These are phyloP conservation scores for Anas capensis DNA, from an alignment of 2,797 vertebrate species.

Conservation along the genomic window DNA sequence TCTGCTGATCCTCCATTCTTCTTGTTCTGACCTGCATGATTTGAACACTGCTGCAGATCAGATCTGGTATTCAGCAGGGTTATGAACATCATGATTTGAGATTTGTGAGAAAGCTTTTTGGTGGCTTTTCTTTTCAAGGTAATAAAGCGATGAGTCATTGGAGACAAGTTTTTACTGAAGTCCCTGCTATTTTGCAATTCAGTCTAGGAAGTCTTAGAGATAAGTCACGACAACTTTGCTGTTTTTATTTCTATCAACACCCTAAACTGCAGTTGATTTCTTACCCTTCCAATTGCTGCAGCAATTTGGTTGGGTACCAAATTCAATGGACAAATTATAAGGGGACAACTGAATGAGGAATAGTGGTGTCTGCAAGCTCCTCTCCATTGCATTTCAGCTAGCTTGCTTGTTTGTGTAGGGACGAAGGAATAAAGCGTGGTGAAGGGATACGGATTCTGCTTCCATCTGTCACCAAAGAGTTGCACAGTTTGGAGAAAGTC, in stretches of 20 bases:
- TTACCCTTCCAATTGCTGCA: not conserved
- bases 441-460: not conserved
- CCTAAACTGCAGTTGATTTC: not conserved
- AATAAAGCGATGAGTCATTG: not conserved
- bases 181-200: not conserved
- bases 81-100: not conserved
- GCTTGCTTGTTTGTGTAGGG: not conserved
- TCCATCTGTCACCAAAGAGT: not conserved
- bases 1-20: not conserved
- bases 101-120: not conserved
- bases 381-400: not conserved
- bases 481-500: rapidly evolving
- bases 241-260: not conserved
- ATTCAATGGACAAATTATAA: not conserved
- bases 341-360: not conserved
- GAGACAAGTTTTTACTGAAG: not conserved
- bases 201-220: not conserved
- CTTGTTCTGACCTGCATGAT: not conserved
- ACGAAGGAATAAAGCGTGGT: not conserved
- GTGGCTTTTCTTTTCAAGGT: not conserved
- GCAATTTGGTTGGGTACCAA: not conserved
- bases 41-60: not conserved
- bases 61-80: not conserved
- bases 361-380: not conserved
- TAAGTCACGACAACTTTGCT: not conserved